These are phyloP conservation scores for Strix occidentalis DNA, from an alignment of 2,797 vertebrate species.

Conservation along the genomic window DNA sequence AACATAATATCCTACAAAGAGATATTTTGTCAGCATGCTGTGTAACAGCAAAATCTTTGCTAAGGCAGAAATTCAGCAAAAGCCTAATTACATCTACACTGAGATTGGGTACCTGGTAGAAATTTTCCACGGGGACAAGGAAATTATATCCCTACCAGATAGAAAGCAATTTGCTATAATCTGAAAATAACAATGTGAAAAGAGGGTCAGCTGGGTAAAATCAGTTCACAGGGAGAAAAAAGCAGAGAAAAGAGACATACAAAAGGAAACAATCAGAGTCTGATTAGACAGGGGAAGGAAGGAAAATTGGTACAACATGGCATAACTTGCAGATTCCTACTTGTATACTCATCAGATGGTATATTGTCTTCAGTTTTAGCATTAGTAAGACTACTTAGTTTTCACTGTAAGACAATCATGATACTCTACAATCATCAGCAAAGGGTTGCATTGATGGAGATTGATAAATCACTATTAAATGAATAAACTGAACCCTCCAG, in stretches of 20 bases:
- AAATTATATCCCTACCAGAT: not conserved
- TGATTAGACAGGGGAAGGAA: not conserved
- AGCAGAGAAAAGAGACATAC: not conserved
- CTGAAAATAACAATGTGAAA: conserved; percentile 36
- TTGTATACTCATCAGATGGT: not conserved
- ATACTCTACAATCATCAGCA: not conserved
- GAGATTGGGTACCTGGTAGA: not conserved
- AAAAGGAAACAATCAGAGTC: not conserved
- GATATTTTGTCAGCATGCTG: not conserved
- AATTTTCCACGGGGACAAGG: not conserved
- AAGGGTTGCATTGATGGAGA: not conserved
- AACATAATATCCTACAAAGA: not conserved
- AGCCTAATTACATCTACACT: not conserved
- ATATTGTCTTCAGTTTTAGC: not conserved
- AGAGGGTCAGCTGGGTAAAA: not conserved
- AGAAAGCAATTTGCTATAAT: conserved; percentile 38
- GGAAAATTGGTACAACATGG: not conserved
- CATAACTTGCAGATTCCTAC: not conserved
- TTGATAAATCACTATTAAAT: not conserved
- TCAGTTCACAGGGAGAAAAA: not conserved
- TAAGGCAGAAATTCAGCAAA: conserved; percentile 4
- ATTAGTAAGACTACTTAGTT: not conserved
- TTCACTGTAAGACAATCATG: not conserved
- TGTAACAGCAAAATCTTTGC: not conserved
- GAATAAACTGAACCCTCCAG: not conserved